Conservation (phyloP, 2,797 vertebrate genomes). For the Euphonia xanthogaster region DNA sequence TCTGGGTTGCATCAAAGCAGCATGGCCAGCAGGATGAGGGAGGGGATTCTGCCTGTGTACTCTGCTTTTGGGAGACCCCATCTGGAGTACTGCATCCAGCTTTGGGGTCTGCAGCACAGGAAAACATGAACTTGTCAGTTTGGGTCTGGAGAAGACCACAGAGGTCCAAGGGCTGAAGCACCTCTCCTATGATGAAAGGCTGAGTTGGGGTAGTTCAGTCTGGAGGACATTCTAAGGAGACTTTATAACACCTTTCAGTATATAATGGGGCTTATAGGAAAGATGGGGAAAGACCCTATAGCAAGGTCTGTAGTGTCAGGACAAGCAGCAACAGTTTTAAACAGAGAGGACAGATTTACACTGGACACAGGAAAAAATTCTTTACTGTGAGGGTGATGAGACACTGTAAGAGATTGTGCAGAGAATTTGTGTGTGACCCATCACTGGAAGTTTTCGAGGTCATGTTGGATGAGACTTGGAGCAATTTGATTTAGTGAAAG, state of each 20-base stretch:
- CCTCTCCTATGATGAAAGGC: not conserved
- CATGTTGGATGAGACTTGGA: not conserved
- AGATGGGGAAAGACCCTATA: not conserved
- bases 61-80: not conserved
- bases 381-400: not conserved
- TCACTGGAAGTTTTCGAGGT: not conserved
- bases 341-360: not conserved
- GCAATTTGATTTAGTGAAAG: not conserved
- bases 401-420: not conserved
- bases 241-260: not conserved
- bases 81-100: fast-evolving
- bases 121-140: not conserved
- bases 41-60: not conserved
- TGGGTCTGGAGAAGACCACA: not conserved
- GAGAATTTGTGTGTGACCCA: not conserved
- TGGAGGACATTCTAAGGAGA: not conserved
- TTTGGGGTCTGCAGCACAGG: not conserved
- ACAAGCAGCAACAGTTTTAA: not conserved
- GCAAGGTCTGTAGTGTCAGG: not conserved
- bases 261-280: not conserved
- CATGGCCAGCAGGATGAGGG: fast-evolving
- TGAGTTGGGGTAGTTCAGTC: not conserved
- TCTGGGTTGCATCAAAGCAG: not conserved
- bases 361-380: not conserved
- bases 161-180: not conserved